Conservation (phyloP, 2,797 vertebrate species). For the Eulemur coronatus region DNA sequence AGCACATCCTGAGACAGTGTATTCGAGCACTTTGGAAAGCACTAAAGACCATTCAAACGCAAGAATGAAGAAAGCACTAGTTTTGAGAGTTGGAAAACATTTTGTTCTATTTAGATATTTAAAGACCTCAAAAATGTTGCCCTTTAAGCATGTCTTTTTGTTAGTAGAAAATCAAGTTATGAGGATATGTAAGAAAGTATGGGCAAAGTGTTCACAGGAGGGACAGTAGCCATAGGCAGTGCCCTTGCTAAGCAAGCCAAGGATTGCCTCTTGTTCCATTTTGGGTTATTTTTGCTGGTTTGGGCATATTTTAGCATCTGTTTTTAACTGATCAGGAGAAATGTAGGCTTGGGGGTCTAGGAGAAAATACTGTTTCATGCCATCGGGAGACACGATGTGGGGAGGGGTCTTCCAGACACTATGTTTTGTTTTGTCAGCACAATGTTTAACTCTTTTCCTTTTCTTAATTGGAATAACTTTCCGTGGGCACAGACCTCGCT, state of each 20-base stretch:
- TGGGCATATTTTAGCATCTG: not conserved
- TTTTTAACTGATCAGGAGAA: not conserved
- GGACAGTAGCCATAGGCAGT: fast-evolving
- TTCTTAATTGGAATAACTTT: not conserved
- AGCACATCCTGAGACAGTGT: not conserved
- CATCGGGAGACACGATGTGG: not conserved
- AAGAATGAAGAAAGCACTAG: not conserved
- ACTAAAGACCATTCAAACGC: not conserved
- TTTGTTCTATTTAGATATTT: not conserved
- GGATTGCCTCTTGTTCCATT: not conserved
- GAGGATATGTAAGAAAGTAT: not conserved
- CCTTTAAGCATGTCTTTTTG: not conserved
- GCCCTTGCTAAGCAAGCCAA: not conserved
- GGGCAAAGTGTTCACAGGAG: not conserved
- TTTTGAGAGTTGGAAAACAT: not conserved
- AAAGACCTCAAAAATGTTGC: not conserved
- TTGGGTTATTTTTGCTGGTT: not conserved
- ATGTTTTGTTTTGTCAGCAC: not conserved
- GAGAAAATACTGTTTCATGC: not conserved
- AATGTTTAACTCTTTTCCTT: not conserved
- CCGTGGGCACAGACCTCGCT: not conserved
- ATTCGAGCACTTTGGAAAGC: not conserved
- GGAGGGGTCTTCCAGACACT: not conserved
- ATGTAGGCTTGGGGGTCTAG: not conserved
- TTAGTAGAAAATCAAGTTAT: not conserved